Conservation (phyloP, 2,888 invertebrate species). For the Eupsilia transversa region DNA sequence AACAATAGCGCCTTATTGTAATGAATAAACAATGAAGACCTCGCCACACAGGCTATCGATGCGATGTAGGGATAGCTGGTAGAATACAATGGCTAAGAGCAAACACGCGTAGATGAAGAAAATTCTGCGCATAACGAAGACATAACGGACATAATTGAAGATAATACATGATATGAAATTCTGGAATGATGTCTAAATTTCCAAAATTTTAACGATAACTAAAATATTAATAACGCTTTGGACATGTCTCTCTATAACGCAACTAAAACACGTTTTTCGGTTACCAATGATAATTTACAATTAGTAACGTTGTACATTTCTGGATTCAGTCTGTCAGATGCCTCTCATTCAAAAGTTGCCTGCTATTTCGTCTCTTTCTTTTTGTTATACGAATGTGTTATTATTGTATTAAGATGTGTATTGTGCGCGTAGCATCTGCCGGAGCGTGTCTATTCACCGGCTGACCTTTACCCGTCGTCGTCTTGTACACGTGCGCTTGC, state of each 20-base stretch:
- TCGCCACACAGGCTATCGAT: conserved; percentile 74
- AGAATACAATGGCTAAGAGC: conserved; percentile 55
- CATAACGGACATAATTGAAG: conserved; percentile 29
- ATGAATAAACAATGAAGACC: conserved; percentile 79
- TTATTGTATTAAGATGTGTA: conserved; percentile 74
- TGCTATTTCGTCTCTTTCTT: conserved; percentile 44
- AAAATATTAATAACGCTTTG: background rate
- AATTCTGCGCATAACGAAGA: conserved; percentile 41
- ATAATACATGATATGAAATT: conserved; percentile 31
- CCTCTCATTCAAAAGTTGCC: conserved; percentile 22
- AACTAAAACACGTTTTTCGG: conserved; percentile 23
- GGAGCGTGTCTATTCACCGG: conserved; percentile 79
- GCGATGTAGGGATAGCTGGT: conserved; percentile 65
- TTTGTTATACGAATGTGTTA: conserved; percentile 63
- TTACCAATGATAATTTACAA: conserved; percentile 25
- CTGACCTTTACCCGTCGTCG: conserved; percentile 81
- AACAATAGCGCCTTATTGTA: conserved; percentile 72
- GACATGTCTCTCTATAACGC: conserved; percentile 3
- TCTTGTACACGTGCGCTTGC: conserved; percentile 80
- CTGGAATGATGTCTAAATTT: background rate
- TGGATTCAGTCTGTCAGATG: conserved; percentile 10
- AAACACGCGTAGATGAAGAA: conserved; percentile 39
- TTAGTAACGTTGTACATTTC: background rate
- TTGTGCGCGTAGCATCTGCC: conserved; percentile 84
- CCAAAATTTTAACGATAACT: background rate